Base-by-base conservation (phyloP, 1,140 invertebrate genomes). In the Trissolcus basalis region DNA sequence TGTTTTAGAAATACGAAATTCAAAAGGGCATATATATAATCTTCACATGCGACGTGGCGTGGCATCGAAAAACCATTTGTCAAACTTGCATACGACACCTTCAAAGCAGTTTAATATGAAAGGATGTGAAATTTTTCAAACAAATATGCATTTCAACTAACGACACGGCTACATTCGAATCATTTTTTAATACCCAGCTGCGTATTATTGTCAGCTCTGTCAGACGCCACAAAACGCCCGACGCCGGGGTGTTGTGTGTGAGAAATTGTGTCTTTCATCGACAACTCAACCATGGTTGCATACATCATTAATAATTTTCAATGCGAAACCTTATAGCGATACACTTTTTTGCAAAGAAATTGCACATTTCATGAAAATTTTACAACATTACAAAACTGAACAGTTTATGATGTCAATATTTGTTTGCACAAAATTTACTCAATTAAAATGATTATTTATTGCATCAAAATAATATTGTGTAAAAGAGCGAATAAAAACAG, bases 1-100 rank as follows among this genome's bases (percentile, higher is more conserved):
- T 27, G 19, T 27, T 27, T 27, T 6, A 27, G 19, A 27, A 27
- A 27, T 6, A 27, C 19, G 19, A 27, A 27, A 3, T 27, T 27
- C 19, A 27, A 27, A 27, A 27, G 19, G 19, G n/a, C n/a, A n/a
- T 6, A 27, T 27, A 27, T 27, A 27, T 27, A 27, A 27, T 27
- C 19, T 27, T 27, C 6, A 27, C 48, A 65, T 55, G 44, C 16
- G 19, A n/a, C 33, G 54, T 53, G 45, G 10, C 32, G 32, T 35
- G 56, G 50, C 53, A 71, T 77, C 54, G 68, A 72, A 72, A 72
- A 77, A 68, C 56, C 68, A 77, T 77, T 77, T 69, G 51, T 77
- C 75, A 77, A 72, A 72, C 59, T 72, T 61, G 27, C 32, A 14
- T 35, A 19, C 63, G 53, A 68, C 56, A 58, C 39, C 63, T 50